Percentiles rank a stretch among this genome's conserved stretches.
phyloP scores from a whole-genome alignment of 2,888 invertebrate genomes.

The Octonoba sinensis region DNA sequence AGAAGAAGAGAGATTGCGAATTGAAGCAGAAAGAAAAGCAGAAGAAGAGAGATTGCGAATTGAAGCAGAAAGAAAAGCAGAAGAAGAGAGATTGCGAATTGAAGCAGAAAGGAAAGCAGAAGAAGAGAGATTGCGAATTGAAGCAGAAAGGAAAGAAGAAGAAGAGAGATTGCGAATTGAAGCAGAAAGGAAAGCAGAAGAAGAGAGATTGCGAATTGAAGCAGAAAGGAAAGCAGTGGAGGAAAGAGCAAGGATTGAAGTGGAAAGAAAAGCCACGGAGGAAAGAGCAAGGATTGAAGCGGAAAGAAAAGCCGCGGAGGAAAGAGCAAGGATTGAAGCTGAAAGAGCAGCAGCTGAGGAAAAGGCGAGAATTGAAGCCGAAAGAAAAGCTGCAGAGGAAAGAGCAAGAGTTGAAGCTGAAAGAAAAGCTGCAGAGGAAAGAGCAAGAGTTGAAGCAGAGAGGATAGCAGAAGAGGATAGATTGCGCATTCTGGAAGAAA shows the following conservation, averaged over 20 bases:
- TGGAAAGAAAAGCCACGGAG: slow-evolving; percentile 3
- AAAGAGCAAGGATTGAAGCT: neutral
- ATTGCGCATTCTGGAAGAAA: slow-evolving; percentile 3
- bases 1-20: neutral
- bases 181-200: slow-evolving; percentile 2
- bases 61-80: slow-evolving; percentile 10
- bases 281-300: slow-evolving; percentile 8
- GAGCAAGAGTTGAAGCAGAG: neutral
- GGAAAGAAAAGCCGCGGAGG: slow-evolving; percentile 13
- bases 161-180: neutral
- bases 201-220: neutral
- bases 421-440: neutral
- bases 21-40: slow-evolving; percentile 11
- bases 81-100: neutral
- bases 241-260: neutral
- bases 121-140: slow-evolving; percentile 2
- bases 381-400: slow-evolving; percentile 21
- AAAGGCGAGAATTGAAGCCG: neutral
- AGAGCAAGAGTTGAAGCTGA: slow-evolving; percentile 2
- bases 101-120: slow-evolving; percentile 7
- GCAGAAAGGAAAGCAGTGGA: neutral
- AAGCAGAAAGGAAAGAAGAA: slow-evolving; percentile 22
- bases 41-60: neutral
- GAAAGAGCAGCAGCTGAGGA: slow-evolving; percentile 12
- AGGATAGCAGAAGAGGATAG: slow-evolving; percentile 5